Evolutionary conservation across 92 coral and sea anemone species (phyloP).

Genomic region (Epizoanthus illoricatus): DNA sequence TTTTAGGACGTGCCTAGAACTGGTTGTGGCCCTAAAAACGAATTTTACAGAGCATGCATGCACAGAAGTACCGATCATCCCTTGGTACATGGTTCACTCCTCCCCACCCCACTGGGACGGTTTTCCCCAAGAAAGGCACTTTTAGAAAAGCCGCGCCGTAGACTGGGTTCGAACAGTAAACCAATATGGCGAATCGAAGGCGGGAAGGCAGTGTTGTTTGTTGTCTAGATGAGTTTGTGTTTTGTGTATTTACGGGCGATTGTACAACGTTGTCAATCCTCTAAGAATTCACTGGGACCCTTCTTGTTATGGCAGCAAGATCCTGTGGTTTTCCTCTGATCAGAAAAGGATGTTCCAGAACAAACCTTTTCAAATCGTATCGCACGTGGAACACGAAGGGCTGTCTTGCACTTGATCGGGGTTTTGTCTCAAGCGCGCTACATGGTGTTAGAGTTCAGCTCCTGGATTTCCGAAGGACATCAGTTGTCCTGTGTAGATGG

Average conservation of each 20-base stretch:
- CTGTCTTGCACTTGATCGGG: background rate
- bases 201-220: background rate
- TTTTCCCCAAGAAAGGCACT: no score
- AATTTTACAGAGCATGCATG: no score
- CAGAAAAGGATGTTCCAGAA: background rate
- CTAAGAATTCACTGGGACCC: background rate
- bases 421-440: background rate
- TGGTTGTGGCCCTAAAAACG: no score
- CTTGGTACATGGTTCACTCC: no score
- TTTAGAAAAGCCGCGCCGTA: background rate
- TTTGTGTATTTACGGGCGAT: background rate
- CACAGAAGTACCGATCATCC: no score
- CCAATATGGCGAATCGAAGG: conserved; percentile 2
- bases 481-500: background rate
- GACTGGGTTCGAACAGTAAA: background rate
- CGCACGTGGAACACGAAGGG: conserved; percentile 5
- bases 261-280: background rate
- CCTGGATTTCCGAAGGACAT: background rate
- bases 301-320: conserved; percentile 5
- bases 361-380: background rate
- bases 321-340: background rate
- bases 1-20: no score
- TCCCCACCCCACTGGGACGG: no score
- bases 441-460: background rate
- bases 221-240: background rate